Conservation (phyloP, 2,113 vertebrate genomes). For the Ciconia stormi region DNA sequence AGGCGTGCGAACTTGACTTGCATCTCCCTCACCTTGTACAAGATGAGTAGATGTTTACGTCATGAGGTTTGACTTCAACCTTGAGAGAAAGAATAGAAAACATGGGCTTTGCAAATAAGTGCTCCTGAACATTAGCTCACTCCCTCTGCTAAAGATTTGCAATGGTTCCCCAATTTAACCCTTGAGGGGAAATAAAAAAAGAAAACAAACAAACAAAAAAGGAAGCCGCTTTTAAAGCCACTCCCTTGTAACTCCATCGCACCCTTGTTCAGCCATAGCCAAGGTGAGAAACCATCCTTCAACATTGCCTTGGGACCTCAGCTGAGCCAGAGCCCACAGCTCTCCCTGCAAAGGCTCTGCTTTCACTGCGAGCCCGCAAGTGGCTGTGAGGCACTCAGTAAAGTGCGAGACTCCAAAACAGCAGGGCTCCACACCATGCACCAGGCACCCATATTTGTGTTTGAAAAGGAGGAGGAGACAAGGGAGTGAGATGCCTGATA, state of each 20-base stretch:
- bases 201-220: no score
- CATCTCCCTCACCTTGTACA: background rate
- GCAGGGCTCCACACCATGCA: background rate
- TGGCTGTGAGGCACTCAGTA: background rate
- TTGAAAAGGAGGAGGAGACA: background rate
- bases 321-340: accelerated
- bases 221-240: background rate
- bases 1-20: background rate
- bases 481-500: background rate
- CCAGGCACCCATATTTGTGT: background rate
- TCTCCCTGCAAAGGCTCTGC: background rate
- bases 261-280: background rate
- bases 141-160: background rate
- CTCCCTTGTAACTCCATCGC: background rate
- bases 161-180: background rate
- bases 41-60: background rate
- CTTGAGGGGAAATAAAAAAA: background rate
- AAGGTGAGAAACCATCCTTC: background rate
- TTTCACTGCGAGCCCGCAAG: background rate
- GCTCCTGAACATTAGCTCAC: background rate
- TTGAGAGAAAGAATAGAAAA: background rate
- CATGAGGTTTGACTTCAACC: background rate
- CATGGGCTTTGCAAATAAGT: background rate
- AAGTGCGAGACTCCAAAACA: background rate
- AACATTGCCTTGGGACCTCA: background rate